Evolutionary conservation across 2,888 invertebrate genomes (phyloP).

Genomic region (Clistopyga incitator): DNA sequence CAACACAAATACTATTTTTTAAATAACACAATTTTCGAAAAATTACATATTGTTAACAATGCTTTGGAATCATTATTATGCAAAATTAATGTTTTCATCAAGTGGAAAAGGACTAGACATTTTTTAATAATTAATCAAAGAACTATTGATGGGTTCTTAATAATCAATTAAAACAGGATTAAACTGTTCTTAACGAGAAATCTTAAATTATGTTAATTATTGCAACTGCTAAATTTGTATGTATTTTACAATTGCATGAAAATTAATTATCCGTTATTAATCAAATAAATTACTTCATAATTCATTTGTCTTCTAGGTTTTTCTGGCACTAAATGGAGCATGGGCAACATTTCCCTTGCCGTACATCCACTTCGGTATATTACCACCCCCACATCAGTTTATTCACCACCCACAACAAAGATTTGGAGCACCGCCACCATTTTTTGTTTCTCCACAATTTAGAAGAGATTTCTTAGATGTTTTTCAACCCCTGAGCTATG

Average conservation of each 20-base stretch:
- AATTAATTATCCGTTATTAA: too few species aligned
- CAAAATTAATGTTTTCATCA: too few species aligned
- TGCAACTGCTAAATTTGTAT: not conserved
- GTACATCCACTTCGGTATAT: slow-evolving; percentile 38
- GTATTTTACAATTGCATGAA: not conserved
- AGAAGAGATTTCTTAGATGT: slow-evolving; percentile 27
- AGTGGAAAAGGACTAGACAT: not conserved
- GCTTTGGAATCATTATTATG: too few species aligned
- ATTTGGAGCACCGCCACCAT: slow-evolving; percentile 42
- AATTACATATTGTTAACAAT: too few species aligned
- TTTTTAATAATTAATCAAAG: not conserved
- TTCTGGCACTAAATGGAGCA: slow-evolving; percentile 51
- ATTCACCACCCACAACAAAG: slow-evolving; percentile 50
- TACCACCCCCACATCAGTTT: slow-evolving; percentile 53
- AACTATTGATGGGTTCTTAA: not conserved
- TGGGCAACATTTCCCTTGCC: slow-evolving; percentile 57
- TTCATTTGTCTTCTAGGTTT: slow-evolving; percentile 59
- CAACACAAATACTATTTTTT: too few species aligned
- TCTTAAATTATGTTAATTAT: not conserved
- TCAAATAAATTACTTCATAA: not conserved
- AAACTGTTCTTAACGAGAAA: not conserved
- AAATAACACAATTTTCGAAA: too few species aligned
- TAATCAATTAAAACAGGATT: not conserved
- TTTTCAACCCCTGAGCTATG: slow-evolving; percentile 49
- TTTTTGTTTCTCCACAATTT: slow-evolving; percentile 55